Base-by-base conservation (phyloP, 2,888 invertebrate genomes). In the Busseola fusca region DNA sequence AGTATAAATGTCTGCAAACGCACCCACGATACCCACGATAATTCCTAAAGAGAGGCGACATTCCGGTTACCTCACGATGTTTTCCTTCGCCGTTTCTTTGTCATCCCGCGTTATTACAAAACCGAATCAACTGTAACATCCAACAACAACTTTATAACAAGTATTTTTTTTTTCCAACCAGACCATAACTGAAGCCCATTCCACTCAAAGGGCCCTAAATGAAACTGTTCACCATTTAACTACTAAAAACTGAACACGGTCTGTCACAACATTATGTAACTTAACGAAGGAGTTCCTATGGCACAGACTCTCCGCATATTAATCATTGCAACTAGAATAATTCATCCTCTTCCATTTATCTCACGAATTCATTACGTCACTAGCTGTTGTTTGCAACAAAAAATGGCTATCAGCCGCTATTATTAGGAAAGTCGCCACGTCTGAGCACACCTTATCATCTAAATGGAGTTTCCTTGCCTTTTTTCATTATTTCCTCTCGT, bases 401-500 rank as follows among this genome's bases (percentile, higher is more conserved):
- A 84, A 80, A 40, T 73, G 64, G 40, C 25, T 52, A 72, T 73
- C 70, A 80, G 60, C 52, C 27, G 64, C 57, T 58, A 69, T 76
- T 62, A 76, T 66, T 70, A 76, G 69, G 69, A 76, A 74, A 69
- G 74, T 74, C 62, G 21, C 70, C 69, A 69, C 70, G 66, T 74
- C 73, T 75, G 60, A 56, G 58, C 72, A 67, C 74, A 80, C 70
- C 80, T 82, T 83, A 69, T 74, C 82, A 59, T 66, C 69, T 70
- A 82, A 78, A 82, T 79, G 75, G 81, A 78, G 79, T 85, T 75
- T 78, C 62, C 60, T 66, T 65, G 70, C 60, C 69, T 76, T 84
- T 83, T 85, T 83, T 84, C 85, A 84, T 87, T 85, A 85, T 87
- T 84, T 84, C 77, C 78, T 84, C 58, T 64, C 27, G 72, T 73